Evolutionary conservation across 2,888 invertebrate species (phyloP).

Genomic region (Stramonita haemastoma): DNA sequence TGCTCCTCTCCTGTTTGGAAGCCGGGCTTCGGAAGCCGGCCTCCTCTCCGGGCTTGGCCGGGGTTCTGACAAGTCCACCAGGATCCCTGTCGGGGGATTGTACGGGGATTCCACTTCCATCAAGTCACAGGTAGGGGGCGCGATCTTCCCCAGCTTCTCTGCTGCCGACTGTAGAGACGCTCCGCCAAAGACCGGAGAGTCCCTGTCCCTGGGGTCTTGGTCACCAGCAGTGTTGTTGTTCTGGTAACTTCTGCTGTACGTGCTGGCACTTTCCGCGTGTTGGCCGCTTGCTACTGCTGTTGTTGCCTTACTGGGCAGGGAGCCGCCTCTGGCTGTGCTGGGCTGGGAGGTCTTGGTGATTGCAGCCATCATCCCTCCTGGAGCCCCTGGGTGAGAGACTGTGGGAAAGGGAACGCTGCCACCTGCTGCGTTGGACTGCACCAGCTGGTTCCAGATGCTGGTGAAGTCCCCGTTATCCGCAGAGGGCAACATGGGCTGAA

Average conservation of each 20-base stretch:
- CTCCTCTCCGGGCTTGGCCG: not conserved
- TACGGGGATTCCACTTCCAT: not conserved
- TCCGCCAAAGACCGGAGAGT: slow-evolving; percentile 41
- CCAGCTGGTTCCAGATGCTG: slow-evolving; percentile 69
- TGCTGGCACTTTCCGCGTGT: not conserved
- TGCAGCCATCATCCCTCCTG: no score
- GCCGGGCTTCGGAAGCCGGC: not conserved
- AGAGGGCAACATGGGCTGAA: slow-evolving; percentile 29
- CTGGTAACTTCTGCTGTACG: not conserved
- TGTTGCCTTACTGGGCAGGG: not conserved
- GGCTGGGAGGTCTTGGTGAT: not conserved
- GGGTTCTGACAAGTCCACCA: slow-evolving; percentile 34
- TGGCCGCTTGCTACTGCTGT: not conserved
- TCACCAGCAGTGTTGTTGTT: not conserved
- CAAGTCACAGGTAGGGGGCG: slow-evolving; percentile 45
- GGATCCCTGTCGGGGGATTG: slow-evolving; percentile 25
- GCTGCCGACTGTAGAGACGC: slow-evolving; percentile 59
- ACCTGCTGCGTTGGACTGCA: slow-evolving; percentile 40
- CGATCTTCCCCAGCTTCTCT: slow-evolving; percentile 57
- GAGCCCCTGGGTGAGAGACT: not conserved
- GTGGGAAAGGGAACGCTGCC: not conserved
- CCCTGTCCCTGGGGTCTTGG: slow-evolving; percentile 21
- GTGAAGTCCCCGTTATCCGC: slow-evolving; percentile 63
- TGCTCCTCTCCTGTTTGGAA: not conserved
- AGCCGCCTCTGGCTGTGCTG: not conserved